phyloP scores from a whole-genome alignment of 1,140 invertebrate genomes.

The Nephotettix cincticeps region DNA sequence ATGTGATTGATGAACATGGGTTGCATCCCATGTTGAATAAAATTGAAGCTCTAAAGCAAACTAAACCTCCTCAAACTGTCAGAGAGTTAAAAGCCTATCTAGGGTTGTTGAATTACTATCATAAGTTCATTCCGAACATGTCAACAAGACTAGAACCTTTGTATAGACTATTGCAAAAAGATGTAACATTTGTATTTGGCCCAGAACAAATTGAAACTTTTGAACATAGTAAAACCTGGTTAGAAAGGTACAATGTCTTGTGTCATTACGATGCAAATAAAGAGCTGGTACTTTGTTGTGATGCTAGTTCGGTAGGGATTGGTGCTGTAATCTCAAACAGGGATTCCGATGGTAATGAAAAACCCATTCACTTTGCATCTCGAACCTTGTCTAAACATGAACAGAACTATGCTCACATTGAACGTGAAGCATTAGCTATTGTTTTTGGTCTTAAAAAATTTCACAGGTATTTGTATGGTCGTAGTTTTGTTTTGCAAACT shows the following conservation, averaged over 20 bases:
- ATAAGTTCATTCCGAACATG: background rate
- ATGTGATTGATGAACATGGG: background rate
- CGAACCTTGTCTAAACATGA: background rate
- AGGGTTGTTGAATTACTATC: background rate
- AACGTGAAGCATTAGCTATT: slow-evolving; percentile 9
- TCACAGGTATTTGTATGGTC: slow-evolving; percentile 26
- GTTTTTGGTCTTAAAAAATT: slow-evolving; percentile 26
- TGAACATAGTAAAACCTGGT: too few relatives aligned
- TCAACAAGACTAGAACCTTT: background rate
- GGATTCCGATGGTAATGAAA: background rate
- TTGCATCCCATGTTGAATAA: background rate
- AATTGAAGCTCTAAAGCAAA: background rate
- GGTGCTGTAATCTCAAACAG: background rate
- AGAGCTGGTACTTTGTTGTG: background rate
- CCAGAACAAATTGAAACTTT: too few relatives aligned
- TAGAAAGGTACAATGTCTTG: too few relatives aligned
- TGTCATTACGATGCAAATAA: background rate
- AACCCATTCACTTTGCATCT: background rate
- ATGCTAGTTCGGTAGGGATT: background rate
- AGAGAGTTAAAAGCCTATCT: background rate
- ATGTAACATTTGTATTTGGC: too few relatives aligned
- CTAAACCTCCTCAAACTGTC: background rate
- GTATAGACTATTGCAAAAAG: background rate
- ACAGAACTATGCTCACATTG: slow-evolving; percentile 16
- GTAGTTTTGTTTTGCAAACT: background rate